Conservation (phyloP, 2,888 invertebrate genomes). For the Cinara cedri region DNA sequence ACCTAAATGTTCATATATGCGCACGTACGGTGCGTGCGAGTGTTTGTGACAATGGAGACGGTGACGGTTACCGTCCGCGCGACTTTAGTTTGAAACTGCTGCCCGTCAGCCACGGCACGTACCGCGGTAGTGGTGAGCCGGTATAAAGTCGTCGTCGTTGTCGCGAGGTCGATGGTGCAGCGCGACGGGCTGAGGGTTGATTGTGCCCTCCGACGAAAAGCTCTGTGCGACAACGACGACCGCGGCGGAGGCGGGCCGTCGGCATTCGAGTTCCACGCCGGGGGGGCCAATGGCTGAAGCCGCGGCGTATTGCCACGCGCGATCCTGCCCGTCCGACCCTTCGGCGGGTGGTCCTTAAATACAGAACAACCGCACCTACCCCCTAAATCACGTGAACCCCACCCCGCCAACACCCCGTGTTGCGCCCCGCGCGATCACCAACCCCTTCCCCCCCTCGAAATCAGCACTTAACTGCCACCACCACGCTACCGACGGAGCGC, state of each 20-base stretch:
- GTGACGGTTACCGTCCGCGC: background rate
- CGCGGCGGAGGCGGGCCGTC: conserved; percentile 5
- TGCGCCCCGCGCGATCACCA: background rate
- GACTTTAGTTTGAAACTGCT: conserved; percentile 2
- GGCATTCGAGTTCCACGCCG: background rate
- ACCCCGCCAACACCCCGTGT: background rate
- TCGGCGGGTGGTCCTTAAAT: conserved; percentile 53
- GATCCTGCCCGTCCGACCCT: conserved; percentile 30
- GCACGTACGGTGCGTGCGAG: too few species aligned
- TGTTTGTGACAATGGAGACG: too few species aligned
- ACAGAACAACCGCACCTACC: conserved; percentile 10
- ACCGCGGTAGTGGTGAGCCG: background rate
- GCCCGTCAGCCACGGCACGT: background rate
- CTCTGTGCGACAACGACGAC: background rate
- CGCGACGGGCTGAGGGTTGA: conserved; percentile 6
- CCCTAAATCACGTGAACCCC: background rate
- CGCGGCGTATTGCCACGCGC: conserved; percentile 29
- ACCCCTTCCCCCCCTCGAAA: background rate
- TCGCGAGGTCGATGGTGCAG: background rate
- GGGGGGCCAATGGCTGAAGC: conserved; percentile 32
- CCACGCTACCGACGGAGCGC: background rate
- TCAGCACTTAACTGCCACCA: background rate
- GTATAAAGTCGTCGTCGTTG: background rate
- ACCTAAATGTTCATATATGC: too few species aligned
- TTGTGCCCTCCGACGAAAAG: conserved; percentile 12